phyloP scores from a whole-genome alignment of 2,797 vertebrate species.

The Acomys russatus region DNA sequence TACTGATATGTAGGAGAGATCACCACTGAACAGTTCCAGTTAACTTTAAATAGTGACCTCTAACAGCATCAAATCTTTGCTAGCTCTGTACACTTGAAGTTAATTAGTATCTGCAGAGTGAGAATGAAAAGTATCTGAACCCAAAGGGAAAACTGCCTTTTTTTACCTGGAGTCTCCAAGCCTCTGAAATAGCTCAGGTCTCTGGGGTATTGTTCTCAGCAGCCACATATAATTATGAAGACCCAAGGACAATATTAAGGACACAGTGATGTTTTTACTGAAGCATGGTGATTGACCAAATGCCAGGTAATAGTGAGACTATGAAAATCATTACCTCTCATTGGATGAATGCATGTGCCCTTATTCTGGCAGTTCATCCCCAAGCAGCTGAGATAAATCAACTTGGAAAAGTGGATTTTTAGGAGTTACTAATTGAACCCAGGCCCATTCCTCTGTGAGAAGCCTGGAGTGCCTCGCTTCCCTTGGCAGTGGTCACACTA shows the following conservation, averaged over 20 bases:
- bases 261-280: neutral
- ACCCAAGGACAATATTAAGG: constrained; percentile 15
- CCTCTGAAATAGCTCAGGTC: neutral
- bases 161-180: neutral
- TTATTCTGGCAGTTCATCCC: constrained; percentile 1
- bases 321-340: constrained; percentile 25
- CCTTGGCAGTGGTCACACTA: neutral
- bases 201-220: neutral
- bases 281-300: neutral
- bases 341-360: neutral
- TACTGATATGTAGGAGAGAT: neutral
- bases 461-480: neutral
- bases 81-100: neutral
- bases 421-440: neutral
- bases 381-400: neutral
- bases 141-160: neutral
- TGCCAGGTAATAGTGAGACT: neutral
- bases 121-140: neutral
- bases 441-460: neutral
- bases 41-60: neutral
- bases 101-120: neutral
- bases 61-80: neutral
- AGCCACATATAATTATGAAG: neutral
- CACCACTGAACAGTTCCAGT: neutral
- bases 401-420: neutral